Evolutionary conservation across 2,113 vertebrate genomes (phyloP).

Genomic region (Tachuris rubrigastra): DNA sequence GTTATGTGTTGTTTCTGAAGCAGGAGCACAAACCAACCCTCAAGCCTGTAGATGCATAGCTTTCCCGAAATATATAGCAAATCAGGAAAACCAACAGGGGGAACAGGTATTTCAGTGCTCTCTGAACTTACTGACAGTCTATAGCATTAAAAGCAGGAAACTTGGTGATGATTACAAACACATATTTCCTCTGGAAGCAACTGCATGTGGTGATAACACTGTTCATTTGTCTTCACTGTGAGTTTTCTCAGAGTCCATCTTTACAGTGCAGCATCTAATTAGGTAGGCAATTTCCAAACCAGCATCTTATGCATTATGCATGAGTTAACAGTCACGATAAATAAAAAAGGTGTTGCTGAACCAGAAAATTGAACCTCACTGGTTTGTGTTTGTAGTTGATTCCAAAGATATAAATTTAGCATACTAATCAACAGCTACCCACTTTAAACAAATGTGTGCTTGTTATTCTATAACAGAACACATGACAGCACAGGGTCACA

Average conservation of each 20-base stretch:
- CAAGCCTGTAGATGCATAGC: background rate
- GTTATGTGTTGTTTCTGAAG: background rate
- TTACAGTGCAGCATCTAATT: background rate
- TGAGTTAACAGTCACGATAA: background rate
- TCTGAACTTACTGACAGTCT: background rate
- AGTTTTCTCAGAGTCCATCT: background rate
- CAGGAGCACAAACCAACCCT: accelerated
- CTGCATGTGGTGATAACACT: background rate
- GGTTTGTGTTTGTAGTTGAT: background rate
- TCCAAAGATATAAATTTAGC: background rate
- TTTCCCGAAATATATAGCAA: background rate
- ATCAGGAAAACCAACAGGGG: background rate
- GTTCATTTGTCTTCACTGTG: background rate
- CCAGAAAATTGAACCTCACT: background rate
- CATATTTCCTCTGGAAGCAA: background rate
- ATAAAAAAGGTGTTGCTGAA: background rate
- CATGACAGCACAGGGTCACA: background rate
- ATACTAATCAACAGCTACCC: background rate
- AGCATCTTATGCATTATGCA: background rate
- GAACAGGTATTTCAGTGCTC: background rate
- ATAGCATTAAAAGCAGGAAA: background rate
- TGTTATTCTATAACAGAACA: background rate
- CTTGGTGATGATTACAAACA: background rate
- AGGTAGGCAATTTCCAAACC: background rate
- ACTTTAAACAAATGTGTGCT: background rate